Evolutionary conservation across 2,888 invertebrate species (phyloP), one percentile per base, ranked within the genome.

Genomic region (Halocaridina rubra): DNA sequence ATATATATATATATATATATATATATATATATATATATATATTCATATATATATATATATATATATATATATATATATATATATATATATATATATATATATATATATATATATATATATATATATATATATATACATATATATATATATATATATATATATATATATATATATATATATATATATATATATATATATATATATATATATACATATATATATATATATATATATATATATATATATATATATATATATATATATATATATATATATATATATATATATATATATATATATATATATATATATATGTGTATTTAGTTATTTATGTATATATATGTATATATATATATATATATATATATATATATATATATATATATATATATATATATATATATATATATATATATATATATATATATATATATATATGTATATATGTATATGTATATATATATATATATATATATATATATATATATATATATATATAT

Each of bases 131-230:
- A 29, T 53, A 22, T 75, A 29, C 53, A 22, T 75, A 29, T 53
- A 29, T 75, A 29, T 75, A 29, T 75, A 29, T 75, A 29, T 75
- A 29, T 75, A 29, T 75, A 29, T 75, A 29, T 75, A 29, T 75
- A 29, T 75, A 29, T 53, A 29, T 75, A 24, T 75, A 29, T 46
- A 29, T 69, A n/a, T 79, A 33, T 79, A 46, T 67, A 29, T 79
- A 29, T 71, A 69, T 80, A 29, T 80, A 30, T 53, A 30, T 80
- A 30, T 80, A 27, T 80, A 30, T 69, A 30, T 80, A 29, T 80
- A 30, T 80, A 29, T 69, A 19, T 19, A 16, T 69, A 27, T 80
- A 22, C 46, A 16, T 80, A 30, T 57, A 22, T 57, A 16, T 69
- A 27, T 69, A n/a, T 80, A 22, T 39, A 19, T 71, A 27, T 80